Evolutionary conservation across 2,797 vertebrate species (phyloP).

Genomic region (Bucorvus abyssinicus): DNA sequence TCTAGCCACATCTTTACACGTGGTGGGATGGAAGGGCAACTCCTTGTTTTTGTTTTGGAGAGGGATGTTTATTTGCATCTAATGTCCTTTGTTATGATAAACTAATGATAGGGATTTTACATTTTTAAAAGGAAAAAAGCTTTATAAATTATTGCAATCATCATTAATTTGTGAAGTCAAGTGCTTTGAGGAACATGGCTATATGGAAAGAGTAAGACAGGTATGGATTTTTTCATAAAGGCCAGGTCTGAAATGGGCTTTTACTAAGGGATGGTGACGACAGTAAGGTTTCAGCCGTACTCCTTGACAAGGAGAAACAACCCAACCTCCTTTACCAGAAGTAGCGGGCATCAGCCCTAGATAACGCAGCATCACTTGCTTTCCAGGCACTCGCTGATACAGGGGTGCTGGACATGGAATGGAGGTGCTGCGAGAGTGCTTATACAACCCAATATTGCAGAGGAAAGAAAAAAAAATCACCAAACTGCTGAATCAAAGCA

Average conservation of each 20-base stretch:
- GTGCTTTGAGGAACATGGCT: not conserved
- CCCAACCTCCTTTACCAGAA: not conserved
- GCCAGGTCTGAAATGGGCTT: not conserved
- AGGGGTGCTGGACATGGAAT: not conserved
- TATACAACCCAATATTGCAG: rapidly evolving
- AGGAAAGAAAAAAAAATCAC: not conserved
- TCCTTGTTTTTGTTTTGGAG: not conserved
- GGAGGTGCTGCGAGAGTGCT: not conserved
- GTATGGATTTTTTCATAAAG: not conserved
- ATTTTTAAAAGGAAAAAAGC: not conserved
- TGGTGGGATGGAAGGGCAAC: rapidly evolving
- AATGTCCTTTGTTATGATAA: not conserved
- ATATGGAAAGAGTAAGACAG: not conserved
- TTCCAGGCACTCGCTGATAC: rapidly evolving
- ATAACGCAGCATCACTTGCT: rapidly evolving
- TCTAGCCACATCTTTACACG: not conserved
- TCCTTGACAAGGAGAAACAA: not conserved
- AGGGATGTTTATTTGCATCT: not conserved
- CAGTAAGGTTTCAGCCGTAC: rapidly evolving
- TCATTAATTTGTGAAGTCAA: not conserved
- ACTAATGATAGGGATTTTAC: not conserved
- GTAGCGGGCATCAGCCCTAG: not conserved
- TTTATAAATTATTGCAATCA: not conserved
- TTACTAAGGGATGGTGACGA: not conserved
- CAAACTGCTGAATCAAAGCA: not conserved